These are phyloP conservation scores for Euthynnus affinis DNA, from an alignment of 2,797 vertebrate genomes.

Conservation along the genomic window DNA sequence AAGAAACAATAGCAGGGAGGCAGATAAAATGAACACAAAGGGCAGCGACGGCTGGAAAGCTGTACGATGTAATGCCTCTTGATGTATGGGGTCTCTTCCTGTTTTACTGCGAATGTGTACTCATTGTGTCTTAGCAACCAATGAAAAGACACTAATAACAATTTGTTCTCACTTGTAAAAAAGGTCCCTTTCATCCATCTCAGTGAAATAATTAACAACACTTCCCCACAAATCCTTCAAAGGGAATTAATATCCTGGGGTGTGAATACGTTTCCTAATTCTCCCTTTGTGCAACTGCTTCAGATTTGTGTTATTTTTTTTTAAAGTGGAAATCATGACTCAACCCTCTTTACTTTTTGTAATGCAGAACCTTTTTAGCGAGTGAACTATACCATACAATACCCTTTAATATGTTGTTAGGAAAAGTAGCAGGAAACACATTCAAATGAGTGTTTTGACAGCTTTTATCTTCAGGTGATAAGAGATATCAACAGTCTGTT, in stretches of 20 bases:
- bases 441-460: neutral
- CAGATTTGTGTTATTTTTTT: neutral
- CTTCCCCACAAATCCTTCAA: slow-evolving; percentile 52
- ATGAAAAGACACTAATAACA: slow-evolving; percentile 34
- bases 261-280: slow-evolving; percentile 28
- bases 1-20: slow-evolving; percentile 46
- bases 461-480: neutral
- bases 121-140: slow-evolving; percentile 66
- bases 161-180: slow-evolving; percentile 44
- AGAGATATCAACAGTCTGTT: neutral
- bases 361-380: neutral
- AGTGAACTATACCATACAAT: neutral
- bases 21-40: slow-evolving; percentile 22
- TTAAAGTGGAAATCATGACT: slow-evolving; percentile 24
- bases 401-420: neutral
- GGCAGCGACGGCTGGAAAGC: slow-evolving; percentile 10
- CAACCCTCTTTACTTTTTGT: slow-evolving; percentile 11
- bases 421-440: neutral
- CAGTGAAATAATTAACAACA: slow-evolving; percentile 63
- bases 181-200: slow-evolving; percentile 65
- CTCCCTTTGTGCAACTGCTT: slow-evolving; percentile 15
- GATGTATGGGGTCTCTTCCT: slow-evolving; percentile 56
- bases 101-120: slow-evolving; percentile 52
- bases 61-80: slow-evolving; percentile 24
- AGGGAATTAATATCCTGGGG: slow-evolving; percentile 36